Evolutionary conservation across 2,113 vertebrate genomes (phyloP), one percentile per base, ranked within the genome.

Genomic region (Dipodomys merriami): DNA sequence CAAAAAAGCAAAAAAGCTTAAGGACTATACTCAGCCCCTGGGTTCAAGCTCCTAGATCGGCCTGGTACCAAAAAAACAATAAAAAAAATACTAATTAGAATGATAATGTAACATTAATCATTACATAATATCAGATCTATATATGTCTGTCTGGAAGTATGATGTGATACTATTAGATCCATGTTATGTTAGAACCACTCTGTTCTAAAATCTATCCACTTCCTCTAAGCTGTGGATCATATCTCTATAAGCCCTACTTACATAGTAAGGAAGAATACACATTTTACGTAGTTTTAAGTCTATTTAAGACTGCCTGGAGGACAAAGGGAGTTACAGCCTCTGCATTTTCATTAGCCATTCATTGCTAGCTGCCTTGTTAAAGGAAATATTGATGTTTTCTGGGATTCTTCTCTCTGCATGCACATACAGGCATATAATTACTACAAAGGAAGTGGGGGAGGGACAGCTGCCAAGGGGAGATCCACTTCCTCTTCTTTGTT

Each of bases 401-500:
- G 69, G 86, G 35, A 68, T 65, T 92, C 86, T 86, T 94, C 81
- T 91, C 1, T 94, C 33, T 71, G 0, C 88, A 86, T 96, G 81
- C 1, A 0, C 76, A 71, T 27, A 74, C 62, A 83, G 27, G 88
- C 84, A 23, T 87, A 30, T 93, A n/a, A 7, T 91, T 20, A 9
- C 96, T 92, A n/a, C 0, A 0, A 78, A 96, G 95, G 69, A 91
- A 92, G 25, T 88, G 80, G 92, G 95, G 91, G 73, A 93, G 95
- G 95, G 91, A 91, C 91, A 33, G 35, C 79, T 19, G 0, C 19
- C 88, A 96, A 95, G 96, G 93, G 92, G 82, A 87, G 95, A 95
- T 96, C 90, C 90, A 91, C 72, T 39, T 3, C 90, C 83, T 96
- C 80, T 89, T 97, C 94, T 98, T 97, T 98, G 97, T 98, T 98